Conservation (phyloP, 64 coral and sea anemone species). For the Dendrophyllia cribrosa region DNA sequence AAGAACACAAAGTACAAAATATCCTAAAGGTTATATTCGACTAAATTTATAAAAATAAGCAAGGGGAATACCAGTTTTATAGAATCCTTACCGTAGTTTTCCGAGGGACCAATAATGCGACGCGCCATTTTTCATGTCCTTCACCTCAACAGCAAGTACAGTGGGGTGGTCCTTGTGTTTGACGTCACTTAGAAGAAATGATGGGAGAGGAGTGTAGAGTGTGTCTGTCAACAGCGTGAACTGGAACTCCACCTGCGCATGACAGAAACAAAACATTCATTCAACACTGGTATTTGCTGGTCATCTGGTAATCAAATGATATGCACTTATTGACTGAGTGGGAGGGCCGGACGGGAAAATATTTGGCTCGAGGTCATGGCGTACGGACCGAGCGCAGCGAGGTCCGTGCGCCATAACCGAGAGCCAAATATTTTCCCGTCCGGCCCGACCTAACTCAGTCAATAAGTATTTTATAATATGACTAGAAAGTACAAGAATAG, state of each 20-base stretch:
- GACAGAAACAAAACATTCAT: background rate
- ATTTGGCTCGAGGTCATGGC: too few relatives aligned
- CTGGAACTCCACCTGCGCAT: conserved; percentile 89
- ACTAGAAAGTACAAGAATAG: too few relatives aligned
- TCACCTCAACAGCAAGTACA: conserved; percentile 88
- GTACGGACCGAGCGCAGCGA: too few relatives aligned
- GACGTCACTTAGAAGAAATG: conserved; percentile 46
- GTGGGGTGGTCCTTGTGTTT: conserved; percentile 38
- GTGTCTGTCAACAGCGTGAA: conserved; percentile 83
- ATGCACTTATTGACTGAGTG: too few relatives aligned
- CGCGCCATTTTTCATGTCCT: conserved; percentile 91
- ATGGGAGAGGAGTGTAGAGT: conserved; percentile 82
- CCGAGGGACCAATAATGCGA: conserved; percentile 88
- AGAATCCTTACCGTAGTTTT: conserved; percentile 75
- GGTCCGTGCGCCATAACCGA: too few relatives aligned
- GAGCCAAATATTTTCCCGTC: too few relatives aligned
- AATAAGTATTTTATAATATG: too few relatives aligned
- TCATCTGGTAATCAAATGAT: too few relatives aligned
- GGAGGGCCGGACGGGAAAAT: too few relatives aligned
- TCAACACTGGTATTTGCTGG: background rate
- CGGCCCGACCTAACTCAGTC: too few relatives aligned
- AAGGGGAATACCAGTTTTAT: background rate
- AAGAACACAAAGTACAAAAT: too few relatives aligned
- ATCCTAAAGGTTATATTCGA: too few relatives aligned
- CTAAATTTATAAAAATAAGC: background rate